Base-by-base conservation (phyloP, 1,140 invertebrate genomes). In the Drosophila oshimai region DNA sequence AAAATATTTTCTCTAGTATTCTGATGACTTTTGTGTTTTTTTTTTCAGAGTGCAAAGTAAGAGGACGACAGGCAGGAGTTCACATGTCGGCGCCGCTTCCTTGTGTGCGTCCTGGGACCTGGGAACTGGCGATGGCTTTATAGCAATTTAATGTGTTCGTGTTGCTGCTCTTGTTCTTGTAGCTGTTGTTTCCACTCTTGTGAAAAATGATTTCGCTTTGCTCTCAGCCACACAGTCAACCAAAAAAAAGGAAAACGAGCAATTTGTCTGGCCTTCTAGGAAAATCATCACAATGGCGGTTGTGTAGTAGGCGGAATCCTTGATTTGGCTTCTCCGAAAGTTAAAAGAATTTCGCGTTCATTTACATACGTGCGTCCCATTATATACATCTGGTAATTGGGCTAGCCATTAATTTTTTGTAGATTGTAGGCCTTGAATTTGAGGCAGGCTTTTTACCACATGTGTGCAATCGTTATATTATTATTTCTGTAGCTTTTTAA, bases 141-240 rank as follows among this genome's bases (percentile, higher is more conserved):
- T 86, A 87, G 72, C 81, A 86, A 86, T 86, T 80, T 86, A 86
- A 86, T 86, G 81, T 58, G 74, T 57, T 60, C 37, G 45, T 34
- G 69, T 51, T 58, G 31, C 28, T 28, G 49, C 26, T 45, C 47
- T 37, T 34, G 44, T 53, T 53, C 34, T 31, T 12, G 7, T 37
- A 64, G 64, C 28, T 45, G 29, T 76, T 49, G 39, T 57, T 64
- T 45, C 20, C 46, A 55, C 58, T 58, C 42, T 31, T 62, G 65
- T 86, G 80, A 84, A 80, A 86, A 86, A 84, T 86, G 67, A 80
- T 69, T 75, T 72, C 36, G 13, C 15, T 86, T 37, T 62, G 39
- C 70, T 39, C 29, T 36, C 34, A 18, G 60, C 22, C 60, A 28
- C 60, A 28, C 12, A 24, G 41, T 9, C 24, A 24, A 26, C 6